phyloP scores from a whole-genome alignment of 2,888 invertebrate genomes.

The Corythucha ciliata region DNA sequence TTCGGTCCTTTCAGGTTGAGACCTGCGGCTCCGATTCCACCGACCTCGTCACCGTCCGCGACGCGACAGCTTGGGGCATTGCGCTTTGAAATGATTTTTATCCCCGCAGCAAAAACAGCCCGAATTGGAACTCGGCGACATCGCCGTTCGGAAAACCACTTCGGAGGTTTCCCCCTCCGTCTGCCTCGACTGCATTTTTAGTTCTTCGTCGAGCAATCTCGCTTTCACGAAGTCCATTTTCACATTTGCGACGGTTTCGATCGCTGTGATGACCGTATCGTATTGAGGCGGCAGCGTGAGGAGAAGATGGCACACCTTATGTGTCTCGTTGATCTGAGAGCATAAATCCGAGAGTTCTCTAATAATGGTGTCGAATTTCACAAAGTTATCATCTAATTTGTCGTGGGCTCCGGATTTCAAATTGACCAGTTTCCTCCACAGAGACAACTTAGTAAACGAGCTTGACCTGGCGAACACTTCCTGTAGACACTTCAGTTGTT shows the following conservation, averaged over 20 bases:
- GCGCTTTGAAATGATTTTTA: not conserved
- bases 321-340: constrained; percentile 16
- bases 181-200: constrained; percentile 1
- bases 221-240: constrained; percentile 23
- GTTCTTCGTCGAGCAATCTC: constrained; percentile 18
- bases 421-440: constrained; percentile 15
- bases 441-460: constrained; percentile 15
- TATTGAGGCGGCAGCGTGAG: constrained; percentile 19
- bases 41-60: not conserved
- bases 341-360: constrained; percentile 17
- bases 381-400: constrained; percentile 22
- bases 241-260: constrained; percentile 14
- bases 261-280: constrained; percentile 22
- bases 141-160: constrained; percentile 3
- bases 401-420: constrained; percentile 6
- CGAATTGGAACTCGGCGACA: not conserved
- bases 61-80: constrained; percentile 8
- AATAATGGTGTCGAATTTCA: constrained; percentile 19
- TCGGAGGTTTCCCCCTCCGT: not conserved
- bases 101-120: constrained; percentile 18
- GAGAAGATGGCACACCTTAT: constrained; percentile 24
- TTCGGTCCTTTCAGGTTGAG: too few relatives aligned
- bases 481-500: not conserved
- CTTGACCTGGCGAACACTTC: constrained; percentile 13
- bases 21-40: not conserved